Evolutionary conservation across 1,140 invertebrate species (phyloP).

Genomic region (Ceratina calcarata): DNA sequence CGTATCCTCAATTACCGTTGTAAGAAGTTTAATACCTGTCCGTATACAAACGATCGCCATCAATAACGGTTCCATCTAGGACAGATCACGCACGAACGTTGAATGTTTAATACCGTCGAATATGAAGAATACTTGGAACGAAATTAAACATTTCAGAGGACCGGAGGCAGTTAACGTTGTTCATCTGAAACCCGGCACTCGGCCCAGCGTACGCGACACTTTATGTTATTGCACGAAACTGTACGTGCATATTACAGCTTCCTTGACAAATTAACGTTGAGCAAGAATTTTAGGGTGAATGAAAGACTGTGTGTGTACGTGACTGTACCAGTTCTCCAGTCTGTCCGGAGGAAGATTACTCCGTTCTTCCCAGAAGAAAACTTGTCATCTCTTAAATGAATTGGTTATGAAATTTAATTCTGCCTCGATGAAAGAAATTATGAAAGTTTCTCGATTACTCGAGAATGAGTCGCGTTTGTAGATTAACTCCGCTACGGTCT

Average conservation of each 20-base stretch:
- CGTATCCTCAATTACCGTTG: constrained; percentile 24
- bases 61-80: neutral
- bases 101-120: neutral
- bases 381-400: no score
- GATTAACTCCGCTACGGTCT: neutral
- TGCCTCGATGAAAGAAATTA: no score
- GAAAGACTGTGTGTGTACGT: neutral
- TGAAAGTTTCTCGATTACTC: neutral
- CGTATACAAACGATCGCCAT: neutral
- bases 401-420: no score
- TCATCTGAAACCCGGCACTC: neutral
- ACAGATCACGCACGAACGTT: neutral
- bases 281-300: neutral
- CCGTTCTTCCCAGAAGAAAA: neutral
- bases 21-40: neutral
- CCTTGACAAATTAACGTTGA: neutral
- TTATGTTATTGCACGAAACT: constrained; percentile 7
- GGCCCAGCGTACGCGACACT: neutral
- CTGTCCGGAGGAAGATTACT: no score
- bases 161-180: neutral
- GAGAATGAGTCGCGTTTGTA: neutral
- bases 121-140: neutral
- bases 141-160: neutral
- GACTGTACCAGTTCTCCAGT: no score
- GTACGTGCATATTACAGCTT: constrained; percentile 1